Evolutionary conservation across 1,140 invertebrate species (phyloP), one percentile per base, ranked within the genome.

Genomic region (Hestina assimilis): DNA sequence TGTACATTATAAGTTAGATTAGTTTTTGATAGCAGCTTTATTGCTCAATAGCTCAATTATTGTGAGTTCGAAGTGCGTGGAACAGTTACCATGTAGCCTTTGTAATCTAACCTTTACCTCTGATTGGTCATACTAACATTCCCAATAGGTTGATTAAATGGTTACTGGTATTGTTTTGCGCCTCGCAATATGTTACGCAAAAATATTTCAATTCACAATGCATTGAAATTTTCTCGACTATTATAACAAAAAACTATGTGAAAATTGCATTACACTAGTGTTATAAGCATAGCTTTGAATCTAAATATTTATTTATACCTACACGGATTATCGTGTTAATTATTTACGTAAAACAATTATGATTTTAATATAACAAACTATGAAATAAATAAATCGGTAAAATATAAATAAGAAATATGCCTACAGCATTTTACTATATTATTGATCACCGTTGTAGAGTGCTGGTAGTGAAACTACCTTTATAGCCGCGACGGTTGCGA

Each of bases 141-240:
- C 46, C 35, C 55, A 50, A 57, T 57, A 57, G 46, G 23, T 58
- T 51, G 46, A 51, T 58, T 51, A 51, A 24, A 46, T 50, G 55
- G 51, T 58, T 58, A 15, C 31, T 26, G 12, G 33, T 56, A 64
- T 64, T 64, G 62, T 64, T 59, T 64, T 52, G 51, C 15, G 11
- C 40, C 29, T 54, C 38, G 57, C 56, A 48, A 55, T 56, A 56
- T 45, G 48, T 20, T 55, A 51, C 51, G 62, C 52, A 64, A 59
- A 46, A 42, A 52, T 54, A 42, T 58, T 53, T 52, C 52, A 40
- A 55, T 43, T 41, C 24, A 26, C 42, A 48, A 42, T 58, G 43
- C 41, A 24, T 28, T 41, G 45, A 20, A 24, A 21, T 19, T 1
- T 17, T 47, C 28, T 20, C 31, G 4, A 5, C 5, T n/a, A 5